Evolutionary conservation across 2,888 invertebrate genomes (phyloP).

Genomic region (Plagodis pulveraria): DNA sequence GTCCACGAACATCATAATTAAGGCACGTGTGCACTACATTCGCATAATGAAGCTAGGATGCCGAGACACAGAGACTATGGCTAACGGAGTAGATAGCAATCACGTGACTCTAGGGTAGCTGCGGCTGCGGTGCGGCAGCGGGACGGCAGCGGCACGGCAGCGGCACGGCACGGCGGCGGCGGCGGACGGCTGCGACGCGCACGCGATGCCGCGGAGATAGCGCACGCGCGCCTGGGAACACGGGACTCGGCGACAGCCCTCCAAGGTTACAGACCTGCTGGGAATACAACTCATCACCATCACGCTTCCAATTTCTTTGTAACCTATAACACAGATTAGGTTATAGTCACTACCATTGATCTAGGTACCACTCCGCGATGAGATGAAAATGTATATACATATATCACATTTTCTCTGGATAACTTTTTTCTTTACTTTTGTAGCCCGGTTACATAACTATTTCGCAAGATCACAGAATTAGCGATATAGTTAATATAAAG

Average conservation of each 20-base stretch:
- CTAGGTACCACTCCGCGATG: too few species aligned
- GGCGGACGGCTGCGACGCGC: slow-evolving; percentile 24
- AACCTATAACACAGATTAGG: background rate
- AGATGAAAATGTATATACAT: too few species aligned
- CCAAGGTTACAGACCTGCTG: slow-evolving; percentile 21
- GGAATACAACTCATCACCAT: slow-evolving; percentile 8
- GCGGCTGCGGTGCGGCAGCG: slow-evolving; percentile 4
- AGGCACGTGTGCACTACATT: slow-evolving; percentile 9
- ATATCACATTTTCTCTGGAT: too few species aligned
- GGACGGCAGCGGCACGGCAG: slow-evolving; percentile 1
- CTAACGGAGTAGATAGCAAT: slow-evolving; percentile 21
- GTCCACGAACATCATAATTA: slow-evolving; percentile 13
- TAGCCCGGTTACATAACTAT: too few species aligned
- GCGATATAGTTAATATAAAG: too few species aligned
- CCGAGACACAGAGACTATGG: slow-evolving; percentile 11
- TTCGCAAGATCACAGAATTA: too few species aligned
- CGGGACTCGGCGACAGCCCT: slow-evolving; percentile 15
- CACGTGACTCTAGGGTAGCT: slow-evolving; percentile 5
- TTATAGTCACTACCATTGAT: too few species aligned
- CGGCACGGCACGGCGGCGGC: slow-evolving; percentile 9
- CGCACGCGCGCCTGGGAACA: slow-evolving; percentile 46
- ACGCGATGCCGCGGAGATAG: slow-evolving; percentile 39
- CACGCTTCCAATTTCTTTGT: slow-evolving; percentile 3
- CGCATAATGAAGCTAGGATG: slow-evolving; percentile 12
- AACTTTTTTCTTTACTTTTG: too few species aligned